A percentile compares a stretch with the other conserved stretches of the same genome.
phyloP scores from a whole-genome alignment of 2,113 vertebrate genomes.

The Sarotherodon lohbergeri region DNA sequence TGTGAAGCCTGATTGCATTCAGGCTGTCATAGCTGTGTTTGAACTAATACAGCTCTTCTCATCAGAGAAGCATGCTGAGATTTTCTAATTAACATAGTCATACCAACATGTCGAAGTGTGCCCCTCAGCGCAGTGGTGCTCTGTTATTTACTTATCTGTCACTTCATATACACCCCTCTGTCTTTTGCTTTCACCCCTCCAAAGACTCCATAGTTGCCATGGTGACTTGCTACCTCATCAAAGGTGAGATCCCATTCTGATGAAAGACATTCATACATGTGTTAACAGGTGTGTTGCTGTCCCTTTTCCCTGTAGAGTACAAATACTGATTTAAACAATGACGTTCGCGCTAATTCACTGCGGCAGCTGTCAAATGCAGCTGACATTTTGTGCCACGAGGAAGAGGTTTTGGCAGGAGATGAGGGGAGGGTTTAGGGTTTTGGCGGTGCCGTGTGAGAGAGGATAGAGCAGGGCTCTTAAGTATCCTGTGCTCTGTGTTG shows the following conservation, averaged over 20 bases:
- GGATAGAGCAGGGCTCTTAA: conserved; percentile 11
- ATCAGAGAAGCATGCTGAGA: not conserved
- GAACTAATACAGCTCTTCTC: not conserved
- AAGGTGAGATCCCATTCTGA: not conserved
- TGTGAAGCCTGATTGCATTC: not conserved
- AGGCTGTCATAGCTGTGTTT: not conserved
- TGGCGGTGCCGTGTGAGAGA: not conserved
- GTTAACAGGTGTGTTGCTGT: not conserved
- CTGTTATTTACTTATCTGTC: not conserved
- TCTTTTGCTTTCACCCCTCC: not conserved
- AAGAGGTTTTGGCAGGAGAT: conserved; percentile 47
- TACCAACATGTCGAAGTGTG: not conserved
- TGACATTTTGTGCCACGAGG: conserved; percentile 1
- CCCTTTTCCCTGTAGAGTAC: not conserved
- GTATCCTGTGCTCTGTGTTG: conserved; percentile 10
- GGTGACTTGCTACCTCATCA: not conserved
- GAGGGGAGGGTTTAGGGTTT: conserved; percentile 21
- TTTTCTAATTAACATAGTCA: not conserved
- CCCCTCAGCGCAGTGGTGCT: not conserved
- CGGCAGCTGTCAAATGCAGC: not conserved
- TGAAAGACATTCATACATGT: not conserved
- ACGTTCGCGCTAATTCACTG: not conserved
- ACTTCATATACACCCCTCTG: not conserved
- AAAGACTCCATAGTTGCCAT: conserved; percentile 19
- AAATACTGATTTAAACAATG: not conserved